phyloP scores from a whole-genome alignment of 2,797 vertebrate species.

The Percopsis omiscomaycus region DNA sequence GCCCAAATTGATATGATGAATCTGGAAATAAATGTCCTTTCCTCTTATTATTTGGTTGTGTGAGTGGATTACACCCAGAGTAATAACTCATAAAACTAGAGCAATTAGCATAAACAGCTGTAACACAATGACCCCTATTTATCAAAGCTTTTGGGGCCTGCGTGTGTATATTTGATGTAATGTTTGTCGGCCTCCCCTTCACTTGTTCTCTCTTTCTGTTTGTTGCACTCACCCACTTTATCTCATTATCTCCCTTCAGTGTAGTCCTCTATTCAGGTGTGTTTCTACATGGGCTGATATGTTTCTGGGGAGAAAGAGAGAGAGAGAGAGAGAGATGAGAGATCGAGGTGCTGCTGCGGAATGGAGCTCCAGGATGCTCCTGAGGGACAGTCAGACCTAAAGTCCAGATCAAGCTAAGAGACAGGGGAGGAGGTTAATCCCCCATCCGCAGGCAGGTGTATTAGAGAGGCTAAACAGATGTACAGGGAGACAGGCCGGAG shows the following conservation, averaged over 20 bases:
- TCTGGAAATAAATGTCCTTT: slow-evolving; percentile 69
- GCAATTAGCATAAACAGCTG: slow-evolving; percentile 79
- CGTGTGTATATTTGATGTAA: slow-evolving; percentile 48
- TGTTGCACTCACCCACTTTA: background rate
- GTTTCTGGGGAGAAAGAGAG: background rate
- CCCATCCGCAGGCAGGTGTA: slow-evolving; percentile 74
- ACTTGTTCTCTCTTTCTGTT: slow-evolving; percentile 9
- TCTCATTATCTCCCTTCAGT: slow-evolving; percentile 5
- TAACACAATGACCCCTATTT: slow-evolving; percentile 77
- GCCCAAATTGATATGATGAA: slow-evolving; percentile 66
- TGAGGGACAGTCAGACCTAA: slow-evolving; percentile 72
- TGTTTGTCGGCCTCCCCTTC: background rate
- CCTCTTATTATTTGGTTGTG: slow-evolving; percentile 64
- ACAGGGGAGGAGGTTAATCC: slow-evolving; percentile 72
- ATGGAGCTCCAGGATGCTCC: slow-evolving; percentile 65
- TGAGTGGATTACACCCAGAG: slow-evolving; percentile 66
- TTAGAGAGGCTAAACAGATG: slow-evolving; percentile 82
- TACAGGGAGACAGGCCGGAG: slow-evolving; percentile 70
- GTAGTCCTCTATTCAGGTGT: background rate
- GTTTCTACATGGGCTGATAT: too few species aligned
- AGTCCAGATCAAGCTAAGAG: slow-evolving; percentile 68
- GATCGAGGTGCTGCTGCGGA: slow-evolving; percentile 63
- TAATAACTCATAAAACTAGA: slow-evolving; percentile 76
- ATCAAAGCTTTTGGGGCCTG: slow-evolving; percentile 71
- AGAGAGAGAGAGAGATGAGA: slow-evolving; percentile 45